Evolutionary conservation across 2,888 invertebrate species (phyloP), one percentile per base, ranked within the genome.

Genomic region (Drosophila macrospina): DNA sequence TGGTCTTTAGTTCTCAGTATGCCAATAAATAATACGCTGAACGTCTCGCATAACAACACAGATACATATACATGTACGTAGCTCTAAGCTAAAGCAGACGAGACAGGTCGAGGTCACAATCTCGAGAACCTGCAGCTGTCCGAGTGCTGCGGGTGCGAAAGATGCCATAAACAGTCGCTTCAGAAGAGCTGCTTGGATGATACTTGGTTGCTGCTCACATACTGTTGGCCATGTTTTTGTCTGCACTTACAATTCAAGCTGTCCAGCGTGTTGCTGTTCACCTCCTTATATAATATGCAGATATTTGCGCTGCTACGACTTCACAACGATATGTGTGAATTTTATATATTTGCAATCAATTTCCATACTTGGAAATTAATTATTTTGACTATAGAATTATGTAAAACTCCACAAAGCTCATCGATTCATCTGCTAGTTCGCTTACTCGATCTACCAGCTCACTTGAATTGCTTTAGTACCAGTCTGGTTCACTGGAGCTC

Each of bases 21-120:
- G 89, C 82, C 90, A 85, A 90, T 91, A 91, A 90, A 91, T 91
- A 90, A 90, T 90, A 73, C 60, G 45, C 48, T 52, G 70, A 83
- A 80, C 42, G 75, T 78, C 80, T 73, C 76, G 76, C 79, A 79
- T 75, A 72, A 61, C 55, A 57, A 54, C 61, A 68, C 24, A 60
- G 28, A 26, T 26, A 26, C 28, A 28, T 28, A 28, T 6, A 6
- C 32, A 61, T 44, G 11, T 11, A 41, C 47, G 42, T 47, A 54
- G 57, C 48, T 57, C 52, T 13, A 55, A 64, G 77, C 73, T 6
- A 34, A n/a, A 15, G 39, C 39, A 77, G 85, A 82, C 80, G 78
- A 76, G 89, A 90, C 90, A 88, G 90, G 90, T 90, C 90, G 90
- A 90, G 90, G 90, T 89, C 84, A 78, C 51, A 45, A 15, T 20